Base-by-base conservation (phyloP, 2,797 vertebrate genomes). In the Danio tinwini region DNA sequence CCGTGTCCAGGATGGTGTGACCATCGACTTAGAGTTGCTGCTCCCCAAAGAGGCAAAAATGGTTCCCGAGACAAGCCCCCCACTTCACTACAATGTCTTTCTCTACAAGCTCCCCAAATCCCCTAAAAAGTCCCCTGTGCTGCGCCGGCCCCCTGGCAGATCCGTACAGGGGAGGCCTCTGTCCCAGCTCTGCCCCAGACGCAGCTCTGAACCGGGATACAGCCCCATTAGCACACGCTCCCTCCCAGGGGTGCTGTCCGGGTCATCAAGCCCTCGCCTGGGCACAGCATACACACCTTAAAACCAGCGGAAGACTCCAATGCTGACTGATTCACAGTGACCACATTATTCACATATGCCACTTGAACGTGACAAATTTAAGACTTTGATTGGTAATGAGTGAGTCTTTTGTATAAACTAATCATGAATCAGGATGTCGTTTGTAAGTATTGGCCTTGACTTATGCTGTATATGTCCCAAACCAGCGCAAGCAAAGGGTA, bases 21-120 rank as follows among this genome's bases (percentile, higher is more conserved):
- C 93, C 82, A 93, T 94, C 74, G 93, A 92, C 74, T 88, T 94
- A 88, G 92, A 95, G 85, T 91, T 94, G 69, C 92, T 94, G 56
- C 91, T 94, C 67, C 93, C 92, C 64, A 94, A 93, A 87, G 92
- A 95, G 19, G 90, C 85, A 67, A 93, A 93, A 88, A 88, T 86
- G 42, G 89, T 87, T 80, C 61, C 90, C 2, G 89, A 92, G 39
- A 84, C 85, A 84, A 90, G 76, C 82, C 58, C 87, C 0, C 91
- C 90, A 0, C 90, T 93, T 69, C 91, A 93, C 76, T 94, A 94
- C 62, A 92, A 93, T 16, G 91, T 94, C 87, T 93, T 93, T 88
- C 93, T 94, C 86, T 94, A 92, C 91, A 94, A 94, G 80, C 85
- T 91, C 19, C 88, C 88, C 80, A 90, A 91, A 87, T 77, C 88